A percentile compares a stretch with the other conserved stretches of the same genome.
phyloP scores from a whole-genome alignment of 2,797 vertebrate species.

The Mus caroli region DNA sequence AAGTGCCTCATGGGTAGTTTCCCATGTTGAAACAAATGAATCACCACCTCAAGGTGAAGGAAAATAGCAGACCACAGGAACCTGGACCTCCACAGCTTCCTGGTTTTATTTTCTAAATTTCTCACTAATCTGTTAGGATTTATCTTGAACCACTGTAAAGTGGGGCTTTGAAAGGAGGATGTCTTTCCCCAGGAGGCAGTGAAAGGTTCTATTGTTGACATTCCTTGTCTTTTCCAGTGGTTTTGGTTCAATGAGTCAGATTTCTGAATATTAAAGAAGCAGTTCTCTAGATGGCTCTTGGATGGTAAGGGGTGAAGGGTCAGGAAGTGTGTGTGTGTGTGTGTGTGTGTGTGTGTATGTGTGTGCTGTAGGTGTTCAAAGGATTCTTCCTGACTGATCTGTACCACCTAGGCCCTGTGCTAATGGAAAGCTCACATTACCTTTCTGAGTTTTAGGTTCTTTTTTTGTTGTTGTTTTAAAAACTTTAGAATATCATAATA shows the following conservation, averaged over 20 bases:
- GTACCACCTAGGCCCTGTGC: not conserved
- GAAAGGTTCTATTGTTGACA: not conserved
- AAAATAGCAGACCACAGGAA: slow-evolving; percentile 53
- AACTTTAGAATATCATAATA: not conserved
- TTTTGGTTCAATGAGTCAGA: not conserved
- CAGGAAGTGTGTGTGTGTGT: not conserved
- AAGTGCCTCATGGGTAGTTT: slow-evolving; percentile 29
- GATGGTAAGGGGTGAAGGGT: not conserved
- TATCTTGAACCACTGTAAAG: not conserved
- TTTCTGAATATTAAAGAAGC: not conserved
- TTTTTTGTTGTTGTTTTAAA: not conserved
- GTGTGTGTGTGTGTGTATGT: not conserved
- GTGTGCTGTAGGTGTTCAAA: not conserved
- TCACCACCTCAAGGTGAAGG: slow-evolving; percentile 44
- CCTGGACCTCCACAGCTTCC: slow-evolving; percentile 26
- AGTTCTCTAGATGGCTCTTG: not conserved
- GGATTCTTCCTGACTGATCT: not conserved
- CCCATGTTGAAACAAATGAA: slow-evolving; percentile 26
- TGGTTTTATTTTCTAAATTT: slow-evolving; percentile 14
- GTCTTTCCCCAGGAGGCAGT: slow-evolving; percentile 16
- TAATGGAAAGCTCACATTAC: not conserved
- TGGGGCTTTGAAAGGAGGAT: slow-evolving; percentile 22
- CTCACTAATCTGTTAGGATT: slow-evolving; percentile 9
- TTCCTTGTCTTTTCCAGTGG: not conserved
- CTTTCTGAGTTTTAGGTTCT: not conserved